Evolutionary conservation across 2,113 vertebrate species (phyloP).

Genomic region (Triplophysa tibetana): DNA sequence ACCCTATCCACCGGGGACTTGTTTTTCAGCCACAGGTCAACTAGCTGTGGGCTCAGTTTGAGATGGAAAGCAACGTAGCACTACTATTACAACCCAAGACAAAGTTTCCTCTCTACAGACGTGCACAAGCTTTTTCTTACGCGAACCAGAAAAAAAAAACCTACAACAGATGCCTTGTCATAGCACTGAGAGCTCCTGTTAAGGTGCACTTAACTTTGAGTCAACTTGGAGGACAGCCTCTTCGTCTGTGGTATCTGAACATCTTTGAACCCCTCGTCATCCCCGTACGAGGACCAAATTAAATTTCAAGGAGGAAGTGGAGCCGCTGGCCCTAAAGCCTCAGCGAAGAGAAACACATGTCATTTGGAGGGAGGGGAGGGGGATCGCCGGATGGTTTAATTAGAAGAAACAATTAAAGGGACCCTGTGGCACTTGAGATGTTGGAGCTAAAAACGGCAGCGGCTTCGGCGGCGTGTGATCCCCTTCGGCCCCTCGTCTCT

Average conservation of each 20-base stretch:
- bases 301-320: slow-evolving; percentile 64
- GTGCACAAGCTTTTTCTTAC: slow-evolving; percentile 35
- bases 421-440: slow-evolving; percentile 69
- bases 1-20: slow-evolving; percentile 73
- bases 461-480: slow-evolving; percentile 54
- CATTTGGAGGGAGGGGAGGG: slow-evolving; percentile 44
- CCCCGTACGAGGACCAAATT: slow-evolving; percentile 59
- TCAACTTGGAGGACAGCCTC: slow-evolving; percentile 46
- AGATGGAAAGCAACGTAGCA: slow-evolving; percentile 60
- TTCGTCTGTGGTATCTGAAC: slow-evolving; percentile 45
- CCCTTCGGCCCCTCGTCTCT: slow-evolving; percentile 55
- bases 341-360: slow-evolving; percentile 60
- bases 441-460: slow-evolving; percentile 69
- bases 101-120: slow-evolving; percentile 55
- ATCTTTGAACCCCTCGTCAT: slow-evolving; percentile 51
- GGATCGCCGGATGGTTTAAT: slow-evolving; percentile 65
- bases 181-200: slow-evolving; percentile 44
- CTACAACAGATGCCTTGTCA: slow-evolving; percentile 49
- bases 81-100: slow-evolving; percentile 62
- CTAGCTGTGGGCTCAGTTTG: slow-evolving; percentile 65
- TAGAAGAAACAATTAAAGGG: slow-evolving; percentile 70
- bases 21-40: slow-evolving; percentile 76
- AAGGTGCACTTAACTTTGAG: slow-evolving; percentile 58
- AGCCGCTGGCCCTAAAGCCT: slow-evolving; percentile 55
- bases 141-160: slow-evolving; percentile 11